These are phyloP conservation scores for Tinea semifulvella DNA, from an alignment of 2,888 invertebrate species.

Conservation along the genomic window DNA sequence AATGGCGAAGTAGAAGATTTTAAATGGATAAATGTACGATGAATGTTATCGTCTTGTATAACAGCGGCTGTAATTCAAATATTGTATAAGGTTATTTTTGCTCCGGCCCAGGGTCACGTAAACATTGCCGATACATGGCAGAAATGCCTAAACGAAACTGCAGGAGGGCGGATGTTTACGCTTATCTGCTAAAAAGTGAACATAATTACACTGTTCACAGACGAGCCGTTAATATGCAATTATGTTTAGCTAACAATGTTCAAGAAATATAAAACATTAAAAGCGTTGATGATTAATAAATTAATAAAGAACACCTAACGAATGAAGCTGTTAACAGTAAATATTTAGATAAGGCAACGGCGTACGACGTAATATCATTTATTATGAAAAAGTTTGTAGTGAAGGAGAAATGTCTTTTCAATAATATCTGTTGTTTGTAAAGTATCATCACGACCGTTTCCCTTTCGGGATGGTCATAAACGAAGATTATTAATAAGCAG, in stretches of 20 bases:
- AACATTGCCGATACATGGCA: constrained; percentile 26
- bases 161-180: constrained; percentile 16
- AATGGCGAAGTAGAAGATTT: too few species aligned
- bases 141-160: constrained; percentile 20
- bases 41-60: constrained; percentile 14
- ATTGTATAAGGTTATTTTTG: constrained; percentile 34
- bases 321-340: too few species aligned
- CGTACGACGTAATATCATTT: too few species aligned
- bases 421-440: too few species aligned
- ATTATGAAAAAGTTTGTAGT: too few species aligned
- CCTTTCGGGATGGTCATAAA: too few species aligned
- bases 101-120: constrained; percentile 30
- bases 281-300: not conserved
- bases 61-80: constrained; percentile 26
- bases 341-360: too few species aligned
- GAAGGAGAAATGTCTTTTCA: too few species aligned
- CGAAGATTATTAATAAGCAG: too few species aligned
- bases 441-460: too few species aligned
- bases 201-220: constrained; percentile 2
- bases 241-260: constrained; percentile 8
- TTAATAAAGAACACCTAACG: not conserved
- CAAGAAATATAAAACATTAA: not conserved
- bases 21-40: too few species aligned
- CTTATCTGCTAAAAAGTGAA: constrained; percentile 3
- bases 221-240: constrained; percentile 3